phyloP scores from a whole-genome alignment of 2,888 invertebrate genomes.

The Rutpela maculata region DNA sequence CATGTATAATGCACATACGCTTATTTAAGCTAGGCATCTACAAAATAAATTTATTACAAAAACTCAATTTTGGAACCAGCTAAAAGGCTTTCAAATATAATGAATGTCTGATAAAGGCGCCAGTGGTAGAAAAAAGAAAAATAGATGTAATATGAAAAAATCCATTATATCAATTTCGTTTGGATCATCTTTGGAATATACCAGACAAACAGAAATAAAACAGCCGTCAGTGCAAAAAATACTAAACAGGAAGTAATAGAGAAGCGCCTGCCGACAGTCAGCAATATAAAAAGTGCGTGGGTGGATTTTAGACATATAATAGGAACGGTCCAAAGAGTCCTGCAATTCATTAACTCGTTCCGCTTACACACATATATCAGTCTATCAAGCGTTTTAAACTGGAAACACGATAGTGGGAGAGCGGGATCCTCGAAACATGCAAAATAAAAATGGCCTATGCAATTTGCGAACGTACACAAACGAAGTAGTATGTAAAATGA shows the following conservation, averaged over 20 bases:
- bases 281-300: constrained; percentile 15
- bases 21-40: no score
- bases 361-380: constrained; percentile 26
- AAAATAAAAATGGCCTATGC: no score
- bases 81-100: background rate
- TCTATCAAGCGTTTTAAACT: constrained; percentile 11
- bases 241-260: constrained; percentile 3
- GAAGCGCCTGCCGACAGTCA: background rate
- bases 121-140: background rate
- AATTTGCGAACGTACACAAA: no score
- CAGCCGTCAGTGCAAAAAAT: constrained; percentile 9
- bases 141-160: background rate
- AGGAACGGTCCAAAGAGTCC: constrained; percentile 19
- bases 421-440: no score
- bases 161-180: background rate
- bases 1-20: no score
- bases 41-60: background rate
- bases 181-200: constrained; percentile 2
- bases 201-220: constrained; percentile 3
- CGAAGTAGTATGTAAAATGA: no score
- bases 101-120: background rate
- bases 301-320: constrained; percentile 18
- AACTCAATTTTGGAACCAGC: background rate
- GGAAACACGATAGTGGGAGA: constrained; percentile 12
- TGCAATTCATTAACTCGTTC: constrained; percentile 26